Conservation (phyloP, 2,888 invertebrate genomes). For the Epirrhoe tristata region DNA sequence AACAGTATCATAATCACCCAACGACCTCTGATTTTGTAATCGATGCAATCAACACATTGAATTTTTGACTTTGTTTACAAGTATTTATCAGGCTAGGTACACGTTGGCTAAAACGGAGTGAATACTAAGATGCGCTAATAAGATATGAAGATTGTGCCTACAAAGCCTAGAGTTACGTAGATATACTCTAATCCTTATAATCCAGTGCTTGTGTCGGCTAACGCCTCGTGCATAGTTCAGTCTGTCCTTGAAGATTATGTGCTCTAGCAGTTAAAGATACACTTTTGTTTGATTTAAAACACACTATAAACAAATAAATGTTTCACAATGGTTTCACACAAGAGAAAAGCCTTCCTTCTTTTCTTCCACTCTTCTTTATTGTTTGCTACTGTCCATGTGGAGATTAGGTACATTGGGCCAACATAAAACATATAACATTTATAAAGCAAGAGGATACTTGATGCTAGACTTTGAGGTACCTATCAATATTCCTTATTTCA, state of each 20-base stretch:
- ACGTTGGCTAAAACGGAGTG: background rate
- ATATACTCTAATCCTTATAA: slow-evolving; percentile 37
- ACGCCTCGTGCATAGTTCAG: slow-evolving; percentile 51
- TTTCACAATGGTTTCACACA: too few species aligned
- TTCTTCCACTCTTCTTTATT: too few species aligned
- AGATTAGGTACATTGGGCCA: too few species aligned
- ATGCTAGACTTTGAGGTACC: too few species aligned
- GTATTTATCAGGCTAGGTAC: background rate
- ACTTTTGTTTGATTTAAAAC: background rate
- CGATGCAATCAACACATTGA: background rate
- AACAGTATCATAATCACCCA: too few species aligned
- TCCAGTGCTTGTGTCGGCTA: slow-evolving; percentile 49
- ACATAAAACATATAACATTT: too few species aligned
- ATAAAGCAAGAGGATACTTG: too few species aligned
- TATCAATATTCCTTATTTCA: background rate
- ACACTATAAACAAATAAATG: background rate
- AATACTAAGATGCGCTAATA: slow-evolving; percentile 53
- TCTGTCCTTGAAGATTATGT: slow-evolving; percentile 45
- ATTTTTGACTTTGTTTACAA: slow-evolving; percentile 6
- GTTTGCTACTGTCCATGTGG: too few species aligned
- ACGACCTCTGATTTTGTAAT: too few species aligned
- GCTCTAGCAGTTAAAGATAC: background rate
- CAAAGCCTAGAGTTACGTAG: slow-evolving; percentile 42
- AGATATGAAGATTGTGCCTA: slow-evolving; percentile 39
- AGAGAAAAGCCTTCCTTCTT: too few species aligned